Conservation (phyloP, 2,113 vertebrate species). For the Leuciscus idus region DNA sequence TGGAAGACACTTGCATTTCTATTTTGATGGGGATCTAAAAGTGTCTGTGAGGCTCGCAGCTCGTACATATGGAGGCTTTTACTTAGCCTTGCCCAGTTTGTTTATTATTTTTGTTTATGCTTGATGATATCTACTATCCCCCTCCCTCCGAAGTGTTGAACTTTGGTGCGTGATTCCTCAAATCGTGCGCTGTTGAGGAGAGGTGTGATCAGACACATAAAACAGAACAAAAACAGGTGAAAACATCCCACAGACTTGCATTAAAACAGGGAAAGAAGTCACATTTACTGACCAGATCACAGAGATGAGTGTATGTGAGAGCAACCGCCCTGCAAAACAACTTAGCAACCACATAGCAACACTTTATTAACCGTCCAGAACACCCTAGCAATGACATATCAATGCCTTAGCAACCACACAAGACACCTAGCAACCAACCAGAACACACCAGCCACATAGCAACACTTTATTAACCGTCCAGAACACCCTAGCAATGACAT, state of each 20-base stretch:
- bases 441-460: too few relatives aligned
- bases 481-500: not conserved
- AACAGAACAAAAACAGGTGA: not conserved
- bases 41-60: not conserved
- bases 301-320: not conserved
- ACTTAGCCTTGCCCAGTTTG: not conserved
- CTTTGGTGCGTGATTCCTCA: not conserved
- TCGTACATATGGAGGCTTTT: not conserved
- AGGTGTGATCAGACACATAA: not conserved
- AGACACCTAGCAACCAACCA: not conserved
- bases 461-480: not conserved
- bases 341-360: not conserved
- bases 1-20: slow-evolving; percentile 42
- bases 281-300: not conserved
- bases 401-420: not conserved
- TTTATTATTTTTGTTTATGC: not conserved
- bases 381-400: not conserved
- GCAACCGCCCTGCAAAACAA: not conserved
- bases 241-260: not conserved
- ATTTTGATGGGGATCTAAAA: not conserved
- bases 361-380: not conserved
- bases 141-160: not conserved
- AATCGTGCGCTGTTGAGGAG: not conserved
- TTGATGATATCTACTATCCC: not conserved
- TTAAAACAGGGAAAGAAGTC: not conserved